These are phyloP conservation scores for Lagodon rhomboides DNA, from an alignment of 2,797 vertebrate species.

Conservation along the genomic window DNA sequence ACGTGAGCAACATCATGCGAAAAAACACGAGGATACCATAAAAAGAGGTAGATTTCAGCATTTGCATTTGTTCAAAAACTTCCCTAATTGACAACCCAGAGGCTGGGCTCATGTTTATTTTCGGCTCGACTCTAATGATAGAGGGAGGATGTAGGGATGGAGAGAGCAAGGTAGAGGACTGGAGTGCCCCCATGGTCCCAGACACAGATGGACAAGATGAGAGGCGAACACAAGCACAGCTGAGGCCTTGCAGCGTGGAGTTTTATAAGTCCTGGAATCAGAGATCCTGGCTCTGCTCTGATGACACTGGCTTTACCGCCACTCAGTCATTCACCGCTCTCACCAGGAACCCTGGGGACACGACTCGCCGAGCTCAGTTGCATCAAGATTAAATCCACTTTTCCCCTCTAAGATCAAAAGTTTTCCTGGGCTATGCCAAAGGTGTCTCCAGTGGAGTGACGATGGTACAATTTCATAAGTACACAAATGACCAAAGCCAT, in stretches of 20 bases:
- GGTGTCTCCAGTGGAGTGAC: conserved; percentile 50
- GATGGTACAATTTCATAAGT: conserved; percentile 48
- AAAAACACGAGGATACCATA: neutral
- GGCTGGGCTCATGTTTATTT: conserved; percentile 47
- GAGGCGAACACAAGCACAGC: conserved; percentile 73
- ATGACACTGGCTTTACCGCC: conserved; percentile 75
- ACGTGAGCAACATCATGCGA: neutral
- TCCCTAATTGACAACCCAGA: conserved; percentile 33
- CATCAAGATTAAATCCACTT: conserved; percentile 76
- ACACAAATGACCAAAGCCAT: conserved; percentile 57
- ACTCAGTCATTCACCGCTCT: conserved; percentile 64
- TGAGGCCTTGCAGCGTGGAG: conserved; percentile 69
- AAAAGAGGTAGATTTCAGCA: neutral
- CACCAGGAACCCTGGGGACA: conserved; percentile 63
- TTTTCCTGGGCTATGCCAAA: conserved; percentile 53
- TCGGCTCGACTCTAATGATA: conserved; percentile 25
- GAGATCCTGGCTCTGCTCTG: conserved; percentile 65
- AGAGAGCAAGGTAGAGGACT: conserved; percentile 52
- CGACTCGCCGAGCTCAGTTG: conserved; percentile 58
- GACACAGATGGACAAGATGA: conserved; percentile 81
- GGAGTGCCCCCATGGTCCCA: conserved; percentile 72
- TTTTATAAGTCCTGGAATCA: conserved; percentile 71
- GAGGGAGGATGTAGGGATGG: conserved; percentile 26
- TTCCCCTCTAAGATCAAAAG: conserved; percentile 65
- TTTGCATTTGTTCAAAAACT: conserved; percentile 24